Evolutionary conservation across 2,888 invertebrate species (phyloP), one percentile per base, ranked within the genome.

Genomic region (Ctena decussata): DNA sequence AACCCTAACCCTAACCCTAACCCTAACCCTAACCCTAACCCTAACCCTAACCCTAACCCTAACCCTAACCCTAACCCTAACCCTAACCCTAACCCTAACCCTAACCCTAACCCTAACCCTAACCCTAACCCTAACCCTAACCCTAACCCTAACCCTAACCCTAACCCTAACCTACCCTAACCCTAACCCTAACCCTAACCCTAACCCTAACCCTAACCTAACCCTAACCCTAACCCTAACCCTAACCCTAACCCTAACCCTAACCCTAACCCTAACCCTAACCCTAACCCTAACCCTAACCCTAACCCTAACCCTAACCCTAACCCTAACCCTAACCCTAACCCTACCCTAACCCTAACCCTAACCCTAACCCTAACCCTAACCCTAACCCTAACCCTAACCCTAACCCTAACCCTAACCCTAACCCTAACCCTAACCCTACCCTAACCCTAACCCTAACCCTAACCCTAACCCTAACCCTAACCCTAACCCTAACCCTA

Each of bases 231-330:
- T 49, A 49, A 76, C 24, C 57, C 76, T 49, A 49, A 76, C 46
- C 76, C 57, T 49, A 44, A 76, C 46, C 57, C 76, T 39, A 35
- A 76, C 53, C 80, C 86, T 81, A 83, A 86, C 78, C 86, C 84
- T 79, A 81, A 86, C 84, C 89, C 86, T 80, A 82, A 75, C 82
- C 87, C 80, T 82, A 89, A 84, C 89, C 89, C 80, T 82, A 87
- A 84, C 89, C 89, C 84, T 82, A 84, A 84, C 86, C 82, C 87
- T 85, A 80, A 80, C 84, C 76, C 72, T 77, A 82, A 65, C 77
- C 82, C 80, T 71, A 80, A 78, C 73, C 76, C 73, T 71, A 41
- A 72, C 57, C 73, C 46, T 74, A 60, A 78, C 77, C 82, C 73
- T 44, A 57, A 70, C 71, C 78, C 73, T 77, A 86, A 81, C 86